Evolutionary conservation across 2,113 vertebrate genomes (phyloP).

Genomic region (Dinomys branickii): DNA sequence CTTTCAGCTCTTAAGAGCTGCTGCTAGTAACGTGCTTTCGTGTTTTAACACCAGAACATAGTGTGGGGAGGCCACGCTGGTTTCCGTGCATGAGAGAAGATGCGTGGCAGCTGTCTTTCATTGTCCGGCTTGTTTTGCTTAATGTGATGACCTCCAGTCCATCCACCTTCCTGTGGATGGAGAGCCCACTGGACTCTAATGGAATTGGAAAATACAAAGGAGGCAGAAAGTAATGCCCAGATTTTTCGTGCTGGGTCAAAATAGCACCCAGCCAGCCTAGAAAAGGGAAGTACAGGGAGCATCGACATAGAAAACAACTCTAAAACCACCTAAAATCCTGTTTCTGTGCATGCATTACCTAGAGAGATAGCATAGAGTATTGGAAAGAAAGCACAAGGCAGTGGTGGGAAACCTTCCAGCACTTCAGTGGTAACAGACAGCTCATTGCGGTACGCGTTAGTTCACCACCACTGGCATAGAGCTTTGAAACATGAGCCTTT

Average conservation of each 20-base stretch:
- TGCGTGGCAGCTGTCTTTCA: neutral
- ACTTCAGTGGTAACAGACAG: neutral
- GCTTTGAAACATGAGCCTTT: neutral
- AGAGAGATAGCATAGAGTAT: neutral
- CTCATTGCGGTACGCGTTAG: too few species aligned
- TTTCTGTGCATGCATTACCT: neutral
- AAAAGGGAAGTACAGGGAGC: neutral
- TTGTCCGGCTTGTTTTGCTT: neutral
- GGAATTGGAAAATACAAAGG: conserved; percentile 22
- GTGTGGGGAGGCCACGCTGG: neutral
- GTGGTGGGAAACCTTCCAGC: neutral
- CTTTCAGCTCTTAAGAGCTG: neutral
- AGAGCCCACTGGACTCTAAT: conserved; percentile 15
- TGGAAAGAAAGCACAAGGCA: neutral
- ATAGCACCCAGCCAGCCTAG: neutral
- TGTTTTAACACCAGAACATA: neutral
- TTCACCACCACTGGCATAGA: neutral
- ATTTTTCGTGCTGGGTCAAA: neutral
- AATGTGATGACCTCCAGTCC: neutral
- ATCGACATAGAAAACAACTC: neutral
- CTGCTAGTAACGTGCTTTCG: neutral
- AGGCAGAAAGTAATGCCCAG: neutral
- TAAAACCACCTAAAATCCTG: neutral
- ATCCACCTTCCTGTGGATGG: neutral
- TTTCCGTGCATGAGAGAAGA: neutral